phyloP scores from a whole-genome alignment of 2,797 vertebrate species.

The Liparis tanakae region DNA sequence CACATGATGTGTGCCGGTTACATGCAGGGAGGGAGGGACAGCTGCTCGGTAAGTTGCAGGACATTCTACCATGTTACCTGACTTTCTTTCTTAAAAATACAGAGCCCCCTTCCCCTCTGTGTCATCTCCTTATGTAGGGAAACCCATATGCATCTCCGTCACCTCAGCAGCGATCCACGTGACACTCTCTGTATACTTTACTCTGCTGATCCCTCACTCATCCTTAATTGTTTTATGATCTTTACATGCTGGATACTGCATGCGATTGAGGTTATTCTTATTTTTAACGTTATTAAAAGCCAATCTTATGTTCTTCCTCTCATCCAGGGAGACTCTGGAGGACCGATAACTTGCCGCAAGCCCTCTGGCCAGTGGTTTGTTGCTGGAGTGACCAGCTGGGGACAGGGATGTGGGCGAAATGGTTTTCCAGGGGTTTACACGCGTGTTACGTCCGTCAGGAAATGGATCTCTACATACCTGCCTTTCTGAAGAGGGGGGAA shows the following conservation, averaged over 20 bases:
- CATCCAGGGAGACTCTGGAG: slow-evolving; percentile 92
- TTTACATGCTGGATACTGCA: not conserved
- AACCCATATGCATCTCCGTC: slow-evolving; percentile 72
- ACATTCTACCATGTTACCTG: slow-evolving; percentile 8
- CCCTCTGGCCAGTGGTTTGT: slow-evolving; percentile 92
- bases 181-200: slow-evolving; percentile 63
- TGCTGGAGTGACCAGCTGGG: slow-evolving; percentile 97
- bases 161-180: slow-evolving; percentile 57
- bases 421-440: slow-evolving; percentile 94
- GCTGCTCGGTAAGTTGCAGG: slow-evolving; percentile 88
- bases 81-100: slow-evolving; percentile 52
- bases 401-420: slow-evolving; percentile 91
- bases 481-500: slow-evolving; percentile 68
- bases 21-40: slow-evolving; percentile 90
- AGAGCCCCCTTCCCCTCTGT: slow-evolving; percentile 50
- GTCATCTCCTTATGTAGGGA: slow-evolving; percentile 79
- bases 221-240: slow-evolving; percentile 4
- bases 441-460: slow-evolving; percentile 87
- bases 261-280: slow-evolving; percentile 4
- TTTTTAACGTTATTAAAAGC: not conserved
- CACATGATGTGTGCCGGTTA: slow-evolving; percentile 94
- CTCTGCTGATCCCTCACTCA: slow-evolving; percentile 18
- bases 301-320: not conserved
- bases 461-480: slow-evolving; percentile 89
- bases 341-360: slow-evolving; percentile 90